Evolutionary conservation across 1,140 invertebrate genomes (phyloP), one percentile per base, ranked within the genome.

Genomic region (Portunus trituberculatus): DNA sequence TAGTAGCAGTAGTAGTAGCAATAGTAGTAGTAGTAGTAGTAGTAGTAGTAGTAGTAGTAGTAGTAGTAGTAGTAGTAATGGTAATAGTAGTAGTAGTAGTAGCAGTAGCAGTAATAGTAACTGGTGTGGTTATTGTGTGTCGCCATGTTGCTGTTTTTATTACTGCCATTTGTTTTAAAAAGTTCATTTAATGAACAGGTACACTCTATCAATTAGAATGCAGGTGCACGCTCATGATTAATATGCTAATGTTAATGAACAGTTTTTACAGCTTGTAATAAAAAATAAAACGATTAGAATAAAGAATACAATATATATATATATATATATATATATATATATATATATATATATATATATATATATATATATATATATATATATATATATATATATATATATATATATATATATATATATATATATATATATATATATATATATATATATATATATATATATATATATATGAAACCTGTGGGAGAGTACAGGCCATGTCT

Each of bases 301-400:
- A 59, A 59, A 10, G 10, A 14, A 7, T 29, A 25, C 39, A 45
- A 16, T 39, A 39, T 89, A 89, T 39, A 89, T 89, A 39, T 39
- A 32, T 32, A 39, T 89, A 39, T 89, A 32, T 39, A 31, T 89
- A 32, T 89, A 86, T 83, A 84, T 84, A 87, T 84, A 86, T 87
- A 87, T 84, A 86, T 93, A 52, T 87, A 86, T 93, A 87, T 93
- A 48, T 93, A 87, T 93, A 87, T 93, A 87, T 88, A 48, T 93
- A 87, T 93, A 87, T 93, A 87, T 88, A 52, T 93, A 87, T 87
- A 52, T 88, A 52, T 93, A 52, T 93, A 48, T 93, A 52, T 93
- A 48, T 84, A 48, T 84, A 48, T 92, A 31, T 92, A 32, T 92
- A 39, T 92, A 32, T 76, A 20, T 76, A 45, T 92, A 25, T 92